Evolutionary conservation across 2,113 vertebrate species (phyloP), one percentile per base, ranked within the genome.

Genomic region (Thunnus maccoyii): DNA sequence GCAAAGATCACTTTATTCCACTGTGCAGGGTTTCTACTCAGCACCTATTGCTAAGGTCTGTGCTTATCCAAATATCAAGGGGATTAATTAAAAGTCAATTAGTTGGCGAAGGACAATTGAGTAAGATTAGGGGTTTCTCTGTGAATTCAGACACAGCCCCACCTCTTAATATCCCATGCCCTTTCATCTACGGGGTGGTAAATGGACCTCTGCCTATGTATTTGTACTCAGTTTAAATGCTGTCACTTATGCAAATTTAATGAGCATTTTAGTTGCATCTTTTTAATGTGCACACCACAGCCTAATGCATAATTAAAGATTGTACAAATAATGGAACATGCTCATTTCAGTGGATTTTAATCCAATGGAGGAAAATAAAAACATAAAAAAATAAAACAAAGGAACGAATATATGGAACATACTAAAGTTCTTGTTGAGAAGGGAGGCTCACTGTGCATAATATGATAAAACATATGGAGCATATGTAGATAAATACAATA

Each of bases 1-100:
- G 17, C 48, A 69, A 41, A 76, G 63, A 76, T 82, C 27, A 22
- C 41, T 63, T 56, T 1, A 1, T 36, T 25, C 18, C 20, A 58
- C 30, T 11, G 2, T 46, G 46, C 61, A 74, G 44, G 54, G 73
- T 65, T 91, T 94, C 93, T 95, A 90, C 94, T 93, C 84, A 94
- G 91, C 91, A 96, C 96, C 95, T 96, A 94, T 96, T 95, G 94
- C 95, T 94, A 91, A 90, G 92, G 94, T 95, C 50, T 90, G 95
- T 95, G 96, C 94, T 95, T 95, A 95, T 96, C 94, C 95, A 97
- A 97, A 96, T 96, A 96, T 94, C 96, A 96, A 96, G 96, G 96
- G 96, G 97, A 97, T 97, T 97, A 97, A 97, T 97, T 97, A 96
- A 96, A 95, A 96, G 96, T 97, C 96, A 96, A 95, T 97, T 96